Conservation (phyloP, 2,113 vertebrate genomes). For the Cottus gobio region DNA sequence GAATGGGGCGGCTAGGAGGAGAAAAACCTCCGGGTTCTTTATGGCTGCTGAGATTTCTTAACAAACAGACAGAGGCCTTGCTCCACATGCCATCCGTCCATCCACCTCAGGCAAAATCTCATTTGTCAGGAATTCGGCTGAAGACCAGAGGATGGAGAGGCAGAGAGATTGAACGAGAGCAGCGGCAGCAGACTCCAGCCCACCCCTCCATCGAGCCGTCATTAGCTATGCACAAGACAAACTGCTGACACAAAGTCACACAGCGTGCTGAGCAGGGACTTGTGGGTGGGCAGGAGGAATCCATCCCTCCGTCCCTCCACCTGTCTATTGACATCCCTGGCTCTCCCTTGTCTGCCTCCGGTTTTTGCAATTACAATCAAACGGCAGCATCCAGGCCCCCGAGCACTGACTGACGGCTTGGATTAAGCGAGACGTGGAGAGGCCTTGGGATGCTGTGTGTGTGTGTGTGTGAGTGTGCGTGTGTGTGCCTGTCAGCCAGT, state of each 20-base stretch:
- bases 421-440: constrained; percentile 72
- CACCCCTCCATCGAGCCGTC: constrained; percentile 66
- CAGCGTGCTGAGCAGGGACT: constrained; percentile 71
- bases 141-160: constrained; percentile 72
- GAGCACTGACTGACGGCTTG: constrained; percentile 76
- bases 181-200: constrained; percentile 38
- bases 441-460: constrained; percentile 66
- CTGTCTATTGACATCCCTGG: constrained; percentile 72
- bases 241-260: constrained; percentile 90
- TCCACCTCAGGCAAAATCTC: constrained; percentile 78
- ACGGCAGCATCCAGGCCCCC: constrained; percentile 75
- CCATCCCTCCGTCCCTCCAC: constrained; percentile 71
- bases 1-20: constrained; percentile 25
- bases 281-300: constrained; percentile 73
- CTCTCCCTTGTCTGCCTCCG: constrained; percentile 72
- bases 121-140: constrained; percentile 85
- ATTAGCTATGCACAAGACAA: constrained; percentile 93
- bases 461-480: constrained; percentile 50
- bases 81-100: constrained; percentile 33
- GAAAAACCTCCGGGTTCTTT: constrained; percentile 55
- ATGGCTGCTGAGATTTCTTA: constrained; percentile 60
- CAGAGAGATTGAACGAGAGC: constrained; percentile 47
- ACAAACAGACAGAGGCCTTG: constrained; percentile 49
- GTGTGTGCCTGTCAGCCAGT: constrained; percentile 61
- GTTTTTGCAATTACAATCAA: constrained; percentile 85